Conservation (phyloP, 1,140 invertebrate genomes). For the Cyclargus thomasi region DNA sequence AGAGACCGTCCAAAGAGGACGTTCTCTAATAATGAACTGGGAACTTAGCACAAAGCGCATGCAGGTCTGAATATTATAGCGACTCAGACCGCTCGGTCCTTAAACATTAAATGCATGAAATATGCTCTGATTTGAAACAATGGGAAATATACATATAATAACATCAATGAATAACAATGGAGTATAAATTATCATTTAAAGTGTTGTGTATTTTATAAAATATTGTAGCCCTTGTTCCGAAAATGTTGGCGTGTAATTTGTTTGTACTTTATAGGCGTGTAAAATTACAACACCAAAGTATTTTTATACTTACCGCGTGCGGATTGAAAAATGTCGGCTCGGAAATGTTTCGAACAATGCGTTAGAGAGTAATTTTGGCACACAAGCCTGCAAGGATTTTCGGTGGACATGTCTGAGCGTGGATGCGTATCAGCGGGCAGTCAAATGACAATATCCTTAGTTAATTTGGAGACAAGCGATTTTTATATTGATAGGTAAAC, state of each 20-base stretch:
- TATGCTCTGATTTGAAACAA: conserved; percentile 75
- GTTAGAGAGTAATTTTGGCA: background rate
- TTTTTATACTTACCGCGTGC: conserved; percentile 17
- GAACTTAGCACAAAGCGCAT: background rate
- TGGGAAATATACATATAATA: conserved; percentile 75
- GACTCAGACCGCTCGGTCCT: conserved; percentile 35
- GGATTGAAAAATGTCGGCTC: conserved; percentile 15
- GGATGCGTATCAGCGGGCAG: too few species aligned
- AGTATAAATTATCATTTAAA: conserved; percentile 75
- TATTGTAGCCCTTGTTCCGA: conserved; percentile 64
- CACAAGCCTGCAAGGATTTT: background rate
- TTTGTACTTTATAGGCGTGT: conserved; percentile 25
- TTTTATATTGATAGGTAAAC: too few species aligned
- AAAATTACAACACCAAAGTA: conserved; percentile 21
- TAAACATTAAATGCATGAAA: conserved; percentile 73
- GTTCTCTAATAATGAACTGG: conserved; percentile 1
- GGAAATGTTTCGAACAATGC: conserved; percentile 7
- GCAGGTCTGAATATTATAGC: conserved; percentile 24
- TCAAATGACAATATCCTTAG: too few species aligned
- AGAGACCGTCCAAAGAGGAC: background rate
- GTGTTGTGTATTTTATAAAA: conserved; percentile 74
- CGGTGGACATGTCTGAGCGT: too few species aligned
- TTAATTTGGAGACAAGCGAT: too few species aligned
- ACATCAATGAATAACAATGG: conserved; percentile 75
- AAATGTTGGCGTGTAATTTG: conserved; percentile 56